Conservation (phyloP, 2,888 invertebrate genomes). For the Allolobophora icterica region DNA sequence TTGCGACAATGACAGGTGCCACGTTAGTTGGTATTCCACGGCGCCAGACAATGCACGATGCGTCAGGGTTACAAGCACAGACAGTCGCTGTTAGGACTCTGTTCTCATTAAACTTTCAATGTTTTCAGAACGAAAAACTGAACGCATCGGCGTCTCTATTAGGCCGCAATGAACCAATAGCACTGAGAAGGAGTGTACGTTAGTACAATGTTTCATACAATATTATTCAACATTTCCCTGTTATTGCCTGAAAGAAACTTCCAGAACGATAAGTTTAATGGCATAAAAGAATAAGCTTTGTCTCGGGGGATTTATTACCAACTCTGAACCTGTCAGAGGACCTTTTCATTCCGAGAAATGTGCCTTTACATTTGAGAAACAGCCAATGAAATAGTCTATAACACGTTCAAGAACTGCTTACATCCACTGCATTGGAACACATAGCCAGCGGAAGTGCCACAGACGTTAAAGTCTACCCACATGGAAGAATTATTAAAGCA, state of each 20-base stretch:
- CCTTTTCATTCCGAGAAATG: neutral
- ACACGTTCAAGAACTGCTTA: too few species aligned
- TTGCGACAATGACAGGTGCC: neutral
- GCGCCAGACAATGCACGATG: neutral
- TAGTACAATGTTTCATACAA: too few species aligned
- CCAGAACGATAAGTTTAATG: neutral
- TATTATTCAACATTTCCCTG: too few species aligned
- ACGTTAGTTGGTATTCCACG: neutral
- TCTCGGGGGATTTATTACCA: neutral
- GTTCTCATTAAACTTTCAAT: neutral
- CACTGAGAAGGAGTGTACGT: too few species aligned
- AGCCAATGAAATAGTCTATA: too few species aligned
- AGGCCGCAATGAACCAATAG: neutral
- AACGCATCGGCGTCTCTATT: too few species aligned
- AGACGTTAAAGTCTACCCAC: neutral
- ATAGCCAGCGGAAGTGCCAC: neutral
- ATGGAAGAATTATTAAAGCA: neutral
- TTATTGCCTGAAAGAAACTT: neutral
- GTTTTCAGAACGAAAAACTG: neutral
- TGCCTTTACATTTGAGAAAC: too few species aligned
- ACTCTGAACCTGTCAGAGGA: neutral
- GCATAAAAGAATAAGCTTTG: neutral
- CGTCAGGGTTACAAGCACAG: neutral
- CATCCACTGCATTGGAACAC: neutral
- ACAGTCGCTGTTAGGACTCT: neutral